These are phyloP conservation scores for Tetrao urogallus DNA, from an alignment of 2,113 vertebrate species.

Conservation along the genomic window DNA sequence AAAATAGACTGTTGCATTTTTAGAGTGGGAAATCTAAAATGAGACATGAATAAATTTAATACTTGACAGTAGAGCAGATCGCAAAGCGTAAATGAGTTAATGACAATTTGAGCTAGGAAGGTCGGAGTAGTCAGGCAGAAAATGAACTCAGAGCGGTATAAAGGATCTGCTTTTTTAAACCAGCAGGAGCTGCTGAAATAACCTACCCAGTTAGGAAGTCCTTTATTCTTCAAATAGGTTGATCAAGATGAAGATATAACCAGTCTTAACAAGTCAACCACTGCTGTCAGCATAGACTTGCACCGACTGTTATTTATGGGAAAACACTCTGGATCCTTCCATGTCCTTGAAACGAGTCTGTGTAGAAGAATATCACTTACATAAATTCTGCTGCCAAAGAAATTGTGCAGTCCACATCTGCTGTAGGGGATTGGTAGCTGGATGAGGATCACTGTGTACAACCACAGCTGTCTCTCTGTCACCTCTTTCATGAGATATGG, in stretches of 20 bases:
- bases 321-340: not conserved
- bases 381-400: not conserved
- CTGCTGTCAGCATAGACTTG: not conserved
- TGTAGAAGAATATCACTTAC: not conserved
- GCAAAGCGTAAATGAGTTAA: constrained; percentile 51
- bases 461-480: not conserved
- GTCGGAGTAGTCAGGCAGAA: constrained; percentile 54
- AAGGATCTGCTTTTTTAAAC: not conserved
- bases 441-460: fast-evolving
- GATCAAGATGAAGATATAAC: not conserved
- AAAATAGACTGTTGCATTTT: not conserved
- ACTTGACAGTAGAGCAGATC: not conserved
- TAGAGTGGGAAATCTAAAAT: constrained; percentile 16
- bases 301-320: not conserved
- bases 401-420: not conserved
- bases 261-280: not conserved
- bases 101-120: constrained; percentile 40
- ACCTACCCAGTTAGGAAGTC: not conserved
- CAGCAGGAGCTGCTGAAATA: constrained; percentile 2
- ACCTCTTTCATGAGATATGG: not conserved
- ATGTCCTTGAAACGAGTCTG: not conserved
- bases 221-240: not conserved
- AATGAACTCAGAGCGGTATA: not conserved
- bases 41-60: constrained; percentile 16
- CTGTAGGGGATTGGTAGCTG: not conserved